Base-by-base conservation (phyloP, 2,113 vertebrate species). In the Harpagus bidentatus region DNA sequence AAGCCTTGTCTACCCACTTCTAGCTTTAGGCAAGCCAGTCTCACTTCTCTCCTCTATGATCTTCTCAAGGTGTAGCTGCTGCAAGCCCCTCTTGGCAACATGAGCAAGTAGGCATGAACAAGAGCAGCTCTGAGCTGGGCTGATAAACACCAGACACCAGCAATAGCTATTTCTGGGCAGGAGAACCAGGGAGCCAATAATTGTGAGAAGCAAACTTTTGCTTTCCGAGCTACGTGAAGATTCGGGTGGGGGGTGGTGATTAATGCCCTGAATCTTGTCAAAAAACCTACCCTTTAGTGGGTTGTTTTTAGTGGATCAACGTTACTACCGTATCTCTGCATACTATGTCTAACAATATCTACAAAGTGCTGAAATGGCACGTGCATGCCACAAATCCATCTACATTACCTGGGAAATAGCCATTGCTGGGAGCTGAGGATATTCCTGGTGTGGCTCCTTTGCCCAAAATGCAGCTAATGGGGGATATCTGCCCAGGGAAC, bases 161-260 rank as follows among this genome's bases (percentile, higher is more conserved):
- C 26, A 59, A 4, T 4, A 48, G 22, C 50, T 76, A 0, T 42
- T 79, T 82, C 36, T 72, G 36, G 36, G 16, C 56, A 62, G 50
- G 78, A 82, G 20, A 61, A n/a, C 14, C 38, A 77, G 63, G 25
- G 12, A 83, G 22, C 6, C 28, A 76, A 36, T 32, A 69, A 36
- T 1, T 40, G 76, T 11, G 14, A 36, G 48, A 83, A 90, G 11
- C 3, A 42, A 92, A 65, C 2, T 38, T 90, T 38, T 53, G 11
- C 34, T 70, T 89, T 65, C 82, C 83, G 74, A 83, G 31, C 13
- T 36, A 45, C 25, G 5, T 28, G 31, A 65, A 69, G 40, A 7
- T 70, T 38, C 0, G 0, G 9, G 13, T 20, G 53, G 2, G 3
- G 11, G 13, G 6, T 26, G 23, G 18, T 31, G 32, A 81, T 48